These are phyloP conservation scores for Temnopleurus reevesii DNA, from an alignment of 53 echinoderm and acorn worm species.

Conservation along the genomic window DNA sequence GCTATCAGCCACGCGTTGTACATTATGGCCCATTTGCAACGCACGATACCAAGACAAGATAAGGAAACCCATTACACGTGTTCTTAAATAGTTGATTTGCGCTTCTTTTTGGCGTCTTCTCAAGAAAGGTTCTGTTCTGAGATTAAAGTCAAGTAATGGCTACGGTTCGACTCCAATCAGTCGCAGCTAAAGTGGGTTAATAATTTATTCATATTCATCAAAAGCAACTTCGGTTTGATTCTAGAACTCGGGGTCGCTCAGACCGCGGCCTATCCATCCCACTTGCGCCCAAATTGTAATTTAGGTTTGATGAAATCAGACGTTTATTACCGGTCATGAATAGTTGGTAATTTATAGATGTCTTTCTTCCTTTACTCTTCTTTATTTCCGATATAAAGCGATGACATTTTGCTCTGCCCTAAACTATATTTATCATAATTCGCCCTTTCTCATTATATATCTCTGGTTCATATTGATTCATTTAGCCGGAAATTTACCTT, in stretches of 20 bases:
- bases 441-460: background rate
- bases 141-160: constrained; percentile 39
- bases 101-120: constrained; percentile 1
- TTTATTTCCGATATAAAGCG: background rate
- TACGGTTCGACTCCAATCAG: background rate
- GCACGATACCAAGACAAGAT: constrained; percentile 21
- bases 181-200: background rate
- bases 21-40: constrained; percentile 15
- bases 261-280: constrained; percentile 5
- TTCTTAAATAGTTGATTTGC: constrained; percentile 27
- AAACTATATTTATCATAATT: constrained; percentile 54
- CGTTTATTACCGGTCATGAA: constrained; percentile 51
- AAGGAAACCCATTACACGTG: constrained; percentile 43
- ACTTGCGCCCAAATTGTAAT: constrained; percentile 35
- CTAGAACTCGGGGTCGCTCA: background rate
- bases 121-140: background rate
- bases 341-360: constrained; percentile 44
- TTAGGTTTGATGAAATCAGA: constrained; percentile 47
- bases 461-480: background rate
- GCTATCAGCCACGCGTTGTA: background rate
- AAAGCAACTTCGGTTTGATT: background rate
- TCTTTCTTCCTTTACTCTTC: constrained; percentile 21
- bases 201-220: constrained; percentile 56
- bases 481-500: background rate
- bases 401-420: constrained; percentile 30